These are phyloP conservation scores for Mandrillus leucophaeus DNA, from an alignment of 2,113 vertebrate genomes.

Conservation along the genomic window DNA sequence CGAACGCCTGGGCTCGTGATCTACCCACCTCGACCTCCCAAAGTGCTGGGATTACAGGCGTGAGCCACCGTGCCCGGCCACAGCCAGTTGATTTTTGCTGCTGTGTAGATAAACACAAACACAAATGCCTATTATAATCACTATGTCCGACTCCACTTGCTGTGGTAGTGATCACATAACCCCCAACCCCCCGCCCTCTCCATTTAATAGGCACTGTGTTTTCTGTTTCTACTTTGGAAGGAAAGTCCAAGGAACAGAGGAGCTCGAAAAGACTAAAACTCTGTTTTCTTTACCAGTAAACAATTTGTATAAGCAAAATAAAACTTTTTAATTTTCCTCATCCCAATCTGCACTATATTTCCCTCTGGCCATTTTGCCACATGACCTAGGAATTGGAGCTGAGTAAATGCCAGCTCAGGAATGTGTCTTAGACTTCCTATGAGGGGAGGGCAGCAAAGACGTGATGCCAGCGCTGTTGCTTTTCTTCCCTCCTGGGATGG, in stretches of 20 bases:
- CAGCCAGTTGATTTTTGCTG: not conserved
- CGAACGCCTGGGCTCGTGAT: accelerated
- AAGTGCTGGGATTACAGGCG: too few species aligned
- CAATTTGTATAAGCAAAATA: not conserved
- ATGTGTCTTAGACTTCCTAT: not conserved
- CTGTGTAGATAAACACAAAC: not conserved
- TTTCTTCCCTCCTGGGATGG: not conserved
- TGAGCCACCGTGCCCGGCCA: too few species aligned
- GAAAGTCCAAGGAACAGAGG: not conserved
- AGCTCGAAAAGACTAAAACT: not conserved
- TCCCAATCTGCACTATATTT: not conserved
- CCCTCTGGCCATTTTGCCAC: not conserved
- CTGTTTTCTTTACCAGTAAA: not conserved
- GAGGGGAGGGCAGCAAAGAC: too few species aligned
- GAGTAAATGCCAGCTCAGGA: not conserved
- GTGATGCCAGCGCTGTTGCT: not conserved
- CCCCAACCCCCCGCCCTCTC: not conserved
- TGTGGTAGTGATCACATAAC: not conserved
- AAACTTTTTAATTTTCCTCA: not conserved
- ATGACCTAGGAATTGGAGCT: not conserved
- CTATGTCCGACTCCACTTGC: not conserved
- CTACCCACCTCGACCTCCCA: too few species aligned
- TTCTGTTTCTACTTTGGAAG: not conserved
- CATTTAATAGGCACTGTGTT: not conserved
- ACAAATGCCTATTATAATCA: not conserved